Base-by-base conservation (phyloP, 1,140 invertebrate species). In the Drosophila triauraria region DNA sequence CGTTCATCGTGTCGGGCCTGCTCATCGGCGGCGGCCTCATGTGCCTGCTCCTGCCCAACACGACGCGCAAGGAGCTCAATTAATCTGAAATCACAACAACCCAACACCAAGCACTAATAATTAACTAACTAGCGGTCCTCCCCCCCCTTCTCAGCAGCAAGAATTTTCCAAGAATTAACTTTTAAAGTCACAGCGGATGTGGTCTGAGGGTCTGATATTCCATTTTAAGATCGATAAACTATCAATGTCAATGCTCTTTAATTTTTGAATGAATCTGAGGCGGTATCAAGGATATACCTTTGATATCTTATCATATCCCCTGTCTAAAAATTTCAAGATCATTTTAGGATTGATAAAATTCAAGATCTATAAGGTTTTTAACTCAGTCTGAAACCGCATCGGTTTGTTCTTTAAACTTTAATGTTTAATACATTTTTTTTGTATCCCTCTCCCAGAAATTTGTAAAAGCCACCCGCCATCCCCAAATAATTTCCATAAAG, bases 41-140 rank as follows among this genome's bases (percentile, higher is more conserved):
- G 93, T 97, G 96, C 93, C 94, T 97, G 84, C 95, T 96, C 93
- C 93, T 97, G 93, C 97, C 96, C 81, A 97, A 97, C 93, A 97
- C 96, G 90, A 97, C 97, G 13, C 94, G 96, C 59, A 96, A 96
- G 93, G 96, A 96, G 81, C 94, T 97, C 91, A 95, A 96, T 93
- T 97, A 93, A 59, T 20, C 38, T 1, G 20, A 30, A 30, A 30
- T 30, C 27, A 10, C n/a, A 46, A 43, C 35, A 47, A 3, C 48
- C n/a, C 56, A 32, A 8, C 38, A 51, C 5, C 30, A 40, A 0
- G 2, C 32, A 17, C 10, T 30, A n/a, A 57, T 17, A 25, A 15
- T 10, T 4, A 46, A 20, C 9, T 35, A 35, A 35, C 32, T 35
- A 35, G 32, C 32, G 10, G 30, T 30, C 25, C 17, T 12, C 20